Conservation (phyloP, 2,113 vertebrate genomes). For the Tragelaphus buxtoni region DNA sequence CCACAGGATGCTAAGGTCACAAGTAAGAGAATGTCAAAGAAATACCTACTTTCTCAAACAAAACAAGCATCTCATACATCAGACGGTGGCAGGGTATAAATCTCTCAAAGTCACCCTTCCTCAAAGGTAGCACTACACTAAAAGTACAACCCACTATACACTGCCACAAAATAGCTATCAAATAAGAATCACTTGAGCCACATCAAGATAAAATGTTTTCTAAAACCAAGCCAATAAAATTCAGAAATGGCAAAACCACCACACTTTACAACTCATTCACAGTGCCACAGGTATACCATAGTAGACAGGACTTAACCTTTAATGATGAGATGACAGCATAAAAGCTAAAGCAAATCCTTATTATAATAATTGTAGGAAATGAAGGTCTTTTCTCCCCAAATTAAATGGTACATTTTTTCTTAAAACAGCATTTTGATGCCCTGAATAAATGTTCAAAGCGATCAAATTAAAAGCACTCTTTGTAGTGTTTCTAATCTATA, state of each 20-base stretch:
- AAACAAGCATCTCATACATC: background rate
- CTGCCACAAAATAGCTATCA: background rate
- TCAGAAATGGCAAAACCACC: background rate
- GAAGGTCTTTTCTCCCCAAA: background rate
- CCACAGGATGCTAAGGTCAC: background rate
- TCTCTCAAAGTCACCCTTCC: background rate
- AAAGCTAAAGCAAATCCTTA: background rate
- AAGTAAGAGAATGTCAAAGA: background rate
- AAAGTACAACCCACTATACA: background rate
- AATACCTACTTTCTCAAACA: background rate
- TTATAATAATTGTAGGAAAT: background rate
- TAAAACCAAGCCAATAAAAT: background rate
- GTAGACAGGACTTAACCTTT: background rate
- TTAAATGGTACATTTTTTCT: background rate
- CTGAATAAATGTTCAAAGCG: background rate
- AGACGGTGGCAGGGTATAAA: background rate
- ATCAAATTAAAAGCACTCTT: background rate
- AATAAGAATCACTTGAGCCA: background rate
- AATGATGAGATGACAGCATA: background rate
- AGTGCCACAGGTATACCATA: too few relatives aligned
- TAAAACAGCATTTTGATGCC: background rate
- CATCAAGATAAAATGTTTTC: background rate
- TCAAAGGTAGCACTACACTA: background rate
- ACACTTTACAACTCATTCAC: background rate
- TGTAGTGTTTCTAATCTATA: background rate